phyloP scores from a whole-genome alignment of 2,113 vertebrate genomes.

The Chaenocephalus aceratus region DNA sequence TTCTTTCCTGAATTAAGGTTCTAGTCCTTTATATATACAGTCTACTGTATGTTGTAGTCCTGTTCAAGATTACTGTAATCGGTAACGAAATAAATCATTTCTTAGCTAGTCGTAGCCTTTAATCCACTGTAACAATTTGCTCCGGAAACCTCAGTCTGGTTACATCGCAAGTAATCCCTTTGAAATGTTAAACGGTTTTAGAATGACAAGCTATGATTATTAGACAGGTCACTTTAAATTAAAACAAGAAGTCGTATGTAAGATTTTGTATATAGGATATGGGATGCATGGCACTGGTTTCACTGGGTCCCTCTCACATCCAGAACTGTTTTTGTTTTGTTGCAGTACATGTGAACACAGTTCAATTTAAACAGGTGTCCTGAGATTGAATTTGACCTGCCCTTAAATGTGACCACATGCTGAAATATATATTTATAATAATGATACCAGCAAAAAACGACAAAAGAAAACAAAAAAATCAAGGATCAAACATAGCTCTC shows the following conservation, averaged over 20 bases:
- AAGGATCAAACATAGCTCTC: too few relatives aligned
- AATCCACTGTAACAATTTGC: constrained; percentile 38
- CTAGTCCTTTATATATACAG: neutral
- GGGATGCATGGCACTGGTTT: constrained; percentile 32
- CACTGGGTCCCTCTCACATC: too few relatives aligned
- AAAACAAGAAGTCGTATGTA: constrained; percentile 46
- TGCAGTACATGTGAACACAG: too few relatives aligned
- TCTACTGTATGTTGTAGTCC: neutral
- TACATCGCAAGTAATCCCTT: constrained; percentile 40
- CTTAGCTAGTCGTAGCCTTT: constrained; percentile 38
- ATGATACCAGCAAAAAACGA: too few relatives aligned
- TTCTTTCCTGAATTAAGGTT: neutral
- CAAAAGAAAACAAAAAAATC: too few relatives aligned
- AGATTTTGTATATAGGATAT: constrained; percentile 42
- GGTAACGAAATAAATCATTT: neutral
- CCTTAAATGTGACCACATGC: too few relatives aligned
- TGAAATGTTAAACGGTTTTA: constrained; percentile 47
- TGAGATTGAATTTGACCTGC: too few relatives aligned
- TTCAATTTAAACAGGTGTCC: too few relatives aligned
- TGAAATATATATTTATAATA: too few relatives aligned
- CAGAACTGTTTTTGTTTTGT: too few relatives aligned
- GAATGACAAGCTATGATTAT: constrained; percentile 52
- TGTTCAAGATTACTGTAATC: constrained; percentile 1
- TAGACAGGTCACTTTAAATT: constrained; percentile 42
- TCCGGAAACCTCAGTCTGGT: constrained; percentile 21